Evolutionary conservation across 2,888 invertebrate genomes (phyloP), one percentile per base, ranked within the genome.

Genomic region (Hypolimnas misippus): DNA sequence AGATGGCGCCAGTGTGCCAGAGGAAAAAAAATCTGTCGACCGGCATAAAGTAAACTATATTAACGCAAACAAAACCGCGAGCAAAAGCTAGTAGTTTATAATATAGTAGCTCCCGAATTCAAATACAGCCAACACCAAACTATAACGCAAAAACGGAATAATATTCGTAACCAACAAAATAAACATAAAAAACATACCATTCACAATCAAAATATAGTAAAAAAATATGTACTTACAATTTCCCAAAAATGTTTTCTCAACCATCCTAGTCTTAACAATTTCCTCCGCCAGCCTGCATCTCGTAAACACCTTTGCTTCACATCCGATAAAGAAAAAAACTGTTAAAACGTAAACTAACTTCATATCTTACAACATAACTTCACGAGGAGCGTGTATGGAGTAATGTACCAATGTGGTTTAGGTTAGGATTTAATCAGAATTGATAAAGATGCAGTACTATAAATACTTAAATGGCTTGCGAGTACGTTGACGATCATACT

Each of bases 181-280:
- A 35, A 10, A 19, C 3, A 10, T 42, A 17, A n/a, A 17, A 8
- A 17, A 38, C 8, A 38, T 8, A 14, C 14, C 8, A 4, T 10
- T 25, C 0, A 40, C 25, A n/a, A 21, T 14, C 7, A 21, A 38
- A 16, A 38, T 46, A 6, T 4, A 1, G 10, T 5, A 12, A 25
- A n/a, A n/a, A n/a, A n/a, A n/a, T n/a, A n/a, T n/a, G n/a, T 54
- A 84, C 86, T 86, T 64, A 87, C 87, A 87, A 49, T 73, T 80
- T 2, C 87, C 79, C 61, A 87, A 73, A 66, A 80, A 86, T 0
- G 81, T 79, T 58, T 78, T 86, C 2, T 76, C 68, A 3, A 85
- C 74, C 12, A 66, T 31, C 29, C 71, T 74, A 0, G 72, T 76
- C 52, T 73, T 80, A 42, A 76, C 4, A 58, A 87, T 63, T 33